A percentile compares a stretch with the other conserved stretches of the same genome.
Evolutionary conservation across 2,797 vertebrate genomes (phyloP).

Genomic region (Odontamblyopus lacepedii): DNA sequence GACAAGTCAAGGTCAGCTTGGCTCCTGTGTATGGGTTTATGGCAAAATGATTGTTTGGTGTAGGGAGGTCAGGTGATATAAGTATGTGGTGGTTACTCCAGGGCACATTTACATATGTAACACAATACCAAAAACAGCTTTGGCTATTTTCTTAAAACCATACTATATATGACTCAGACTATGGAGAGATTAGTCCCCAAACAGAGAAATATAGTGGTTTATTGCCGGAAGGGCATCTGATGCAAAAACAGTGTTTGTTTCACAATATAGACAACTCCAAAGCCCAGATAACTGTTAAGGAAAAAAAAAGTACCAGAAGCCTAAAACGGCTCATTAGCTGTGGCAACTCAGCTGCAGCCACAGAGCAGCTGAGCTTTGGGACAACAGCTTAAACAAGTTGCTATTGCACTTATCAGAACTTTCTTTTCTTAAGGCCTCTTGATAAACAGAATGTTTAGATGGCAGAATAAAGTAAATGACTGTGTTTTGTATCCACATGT

Average conservation of each 20-base stretch:
- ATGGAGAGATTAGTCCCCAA: too few species aligned
- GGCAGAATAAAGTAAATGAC: background rate
- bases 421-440: background rate
- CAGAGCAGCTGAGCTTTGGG: too few species aligned
- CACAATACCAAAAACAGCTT: too few species aligned
- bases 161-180: too few species aligned
- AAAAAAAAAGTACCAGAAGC: too few species aligned
- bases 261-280: background rate
- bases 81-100: background rate
- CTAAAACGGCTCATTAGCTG: too few species aligned
- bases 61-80: conserved; percentile 23
- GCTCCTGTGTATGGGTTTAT: conserved; percentile 79
- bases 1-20: conserved; percentile 87
- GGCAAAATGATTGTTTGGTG: conserved; percentile 85
- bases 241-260: background rate
- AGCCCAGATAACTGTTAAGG: background rate
- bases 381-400: too few species aligned
- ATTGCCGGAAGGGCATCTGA: too few species aligned
- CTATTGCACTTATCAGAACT: background rate
- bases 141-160: too few species aligned
- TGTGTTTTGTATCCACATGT: background rate
- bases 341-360: too few species aligned
- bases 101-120: too few species aligned
- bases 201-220: too few species aligned
- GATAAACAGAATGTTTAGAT: background rate